A percentile compares a stretch with the other conserved stretches of the same genome.
These are phyloP conservation scores for Rhinichthys osculus DNA, from an alignment of 2,797 vertebrate species.

Conservation along the genomic window DNA sequence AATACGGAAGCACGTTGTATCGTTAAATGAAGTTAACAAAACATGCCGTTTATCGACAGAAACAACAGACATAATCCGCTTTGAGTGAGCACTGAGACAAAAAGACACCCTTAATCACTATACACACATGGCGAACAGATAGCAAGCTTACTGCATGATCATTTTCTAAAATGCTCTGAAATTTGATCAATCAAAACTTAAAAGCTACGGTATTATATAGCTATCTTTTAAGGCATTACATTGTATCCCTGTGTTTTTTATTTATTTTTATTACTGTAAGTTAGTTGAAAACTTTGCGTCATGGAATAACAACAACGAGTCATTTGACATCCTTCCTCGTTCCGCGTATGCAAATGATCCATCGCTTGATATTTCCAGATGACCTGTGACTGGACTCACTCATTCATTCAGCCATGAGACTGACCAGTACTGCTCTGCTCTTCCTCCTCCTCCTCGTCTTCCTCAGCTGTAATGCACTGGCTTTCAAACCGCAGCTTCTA, in stretches of 20 bases:
- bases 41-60: constrained; percentile 22
- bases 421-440: constrained; percentile 24
- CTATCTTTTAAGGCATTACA: constrained; percentile 51
- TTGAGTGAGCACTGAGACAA: not conserved
- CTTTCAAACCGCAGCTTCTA: constrained; percentile 74
- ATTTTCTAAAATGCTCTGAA: not conserved
- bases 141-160: not conserved
- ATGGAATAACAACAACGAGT: constrained; percentile 21
- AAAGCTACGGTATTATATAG: not conserved
- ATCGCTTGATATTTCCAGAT: constrained; percentile 22
- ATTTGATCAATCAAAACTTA: not conserved
- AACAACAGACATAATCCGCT: not conserved
- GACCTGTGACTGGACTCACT: constrained; percentile 21
- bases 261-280: not conserved
- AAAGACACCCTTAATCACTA: not conserved
- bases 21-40: constrained; percentile 12
- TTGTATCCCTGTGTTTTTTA: constrained; percentile 61
- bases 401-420: constrained; percentile 49
- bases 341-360: constrained; percentile 47
- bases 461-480: constrained; percentile 65
- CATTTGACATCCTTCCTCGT: constrained; percentile 60
- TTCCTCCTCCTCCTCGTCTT: constrained; percentile 50
- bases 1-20: constrained; percentile 41
- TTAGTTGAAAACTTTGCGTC: not conserved
- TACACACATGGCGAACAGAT: not conserved